Conservation (phyloP, 1,140 invertebrate species). For the Neomicropteryx cornuta region DNA sequence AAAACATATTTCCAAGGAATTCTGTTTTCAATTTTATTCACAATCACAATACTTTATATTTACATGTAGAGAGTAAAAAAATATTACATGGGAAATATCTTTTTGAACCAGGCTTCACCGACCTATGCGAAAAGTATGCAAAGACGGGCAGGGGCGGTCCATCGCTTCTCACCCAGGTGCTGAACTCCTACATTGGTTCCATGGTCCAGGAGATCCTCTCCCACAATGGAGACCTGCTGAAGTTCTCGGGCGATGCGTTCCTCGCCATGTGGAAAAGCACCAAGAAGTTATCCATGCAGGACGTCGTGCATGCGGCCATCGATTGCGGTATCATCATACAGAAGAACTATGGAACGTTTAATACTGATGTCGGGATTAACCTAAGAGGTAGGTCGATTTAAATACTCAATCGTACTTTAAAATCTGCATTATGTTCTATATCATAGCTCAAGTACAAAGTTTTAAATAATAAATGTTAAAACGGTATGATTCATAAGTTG, state of each 20-base stretch:
- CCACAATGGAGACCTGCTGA: constrained; percentile 51
- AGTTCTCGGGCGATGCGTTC: constrained; percentile 56
- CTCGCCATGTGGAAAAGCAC: constrained; percentile 48
- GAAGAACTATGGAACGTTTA: constrained; percentile 45
- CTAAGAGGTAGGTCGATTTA: constrained; percentile 32
- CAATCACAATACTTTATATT: neutral
- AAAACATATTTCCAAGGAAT: too few species aligned
- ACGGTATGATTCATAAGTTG: too few species aligned
- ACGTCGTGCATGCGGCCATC: constrained; percentile 45
- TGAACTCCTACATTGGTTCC: constrained; percentile 52
- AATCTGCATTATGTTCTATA: constrained; percentile 2
- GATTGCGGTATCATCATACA: constrained; percentile 52
- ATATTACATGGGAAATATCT: neutral
- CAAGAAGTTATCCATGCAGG: constrained; percentile 37
- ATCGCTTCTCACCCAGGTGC: constrained; percentile 47
- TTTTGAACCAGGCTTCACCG: constrained; percentile 43
- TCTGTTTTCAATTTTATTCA: too few species aligned
- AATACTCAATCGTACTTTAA: constrained; percentile 1
- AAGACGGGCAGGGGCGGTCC: constrained; percentile 46
- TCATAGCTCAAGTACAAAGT: too few species aligned
- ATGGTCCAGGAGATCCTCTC: constrained; percentile 54
- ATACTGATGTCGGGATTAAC: constrained; percentile 46
- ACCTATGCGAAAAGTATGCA: constrained; percentile 50
- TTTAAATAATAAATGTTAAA: too few species aligned
- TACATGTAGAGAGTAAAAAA: neutral